phyloP scores from a whole-genome alignment of 1,140 invertebrate genomes.

The Babylonia areolata region DNA sequence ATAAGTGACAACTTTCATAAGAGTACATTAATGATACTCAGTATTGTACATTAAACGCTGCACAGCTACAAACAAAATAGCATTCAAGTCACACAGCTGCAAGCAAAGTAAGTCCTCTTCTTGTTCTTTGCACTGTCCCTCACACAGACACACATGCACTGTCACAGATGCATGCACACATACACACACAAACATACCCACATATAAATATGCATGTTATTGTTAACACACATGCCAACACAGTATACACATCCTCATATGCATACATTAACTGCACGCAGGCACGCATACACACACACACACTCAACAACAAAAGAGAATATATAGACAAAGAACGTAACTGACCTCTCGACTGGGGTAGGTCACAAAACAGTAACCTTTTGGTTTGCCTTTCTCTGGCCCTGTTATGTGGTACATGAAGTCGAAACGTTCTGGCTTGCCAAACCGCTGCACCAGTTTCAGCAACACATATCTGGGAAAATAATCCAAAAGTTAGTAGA shows the following conservation, averaged over 20 bases:
- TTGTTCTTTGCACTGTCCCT: too few species aligned
- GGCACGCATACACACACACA: conserved; percentile 28
- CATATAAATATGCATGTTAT: neutral
- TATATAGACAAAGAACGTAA: neutral
- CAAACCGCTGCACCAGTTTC: conserved; percentile 95
- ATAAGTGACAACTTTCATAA: too few species aligned
- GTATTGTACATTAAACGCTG: too few species aligned
- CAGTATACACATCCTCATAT: too few species aligned
- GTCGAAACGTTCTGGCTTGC: conserved; percentile 94
- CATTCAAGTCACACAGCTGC: too few species aligned
- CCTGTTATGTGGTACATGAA: conserved; percentile 93
- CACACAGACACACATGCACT: too few species aligned
- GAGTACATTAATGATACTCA: too few species aligned
- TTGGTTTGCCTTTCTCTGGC: conserved; percentile 88
- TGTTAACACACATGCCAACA: neutral
- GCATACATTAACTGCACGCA: neutral
- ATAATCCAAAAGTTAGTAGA: neutral
- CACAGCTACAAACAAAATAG: too few species aligned
- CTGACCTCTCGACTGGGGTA: conserved; percentile 79
- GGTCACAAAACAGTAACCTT: conserved; percentile 96
- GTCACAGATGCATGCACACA: too few species aligned
- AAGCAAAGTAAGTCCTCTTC: too few species aligned
- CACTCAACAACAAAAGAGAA: too few species aligned
- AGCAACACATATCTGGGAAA: conserved; percentile 88
- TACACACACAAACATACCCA: too few species aligned